Evolutionary conservation across 2,797 vertebrate species (phyloP).

Genomic region (Pelodytes ibericus): DNA sequence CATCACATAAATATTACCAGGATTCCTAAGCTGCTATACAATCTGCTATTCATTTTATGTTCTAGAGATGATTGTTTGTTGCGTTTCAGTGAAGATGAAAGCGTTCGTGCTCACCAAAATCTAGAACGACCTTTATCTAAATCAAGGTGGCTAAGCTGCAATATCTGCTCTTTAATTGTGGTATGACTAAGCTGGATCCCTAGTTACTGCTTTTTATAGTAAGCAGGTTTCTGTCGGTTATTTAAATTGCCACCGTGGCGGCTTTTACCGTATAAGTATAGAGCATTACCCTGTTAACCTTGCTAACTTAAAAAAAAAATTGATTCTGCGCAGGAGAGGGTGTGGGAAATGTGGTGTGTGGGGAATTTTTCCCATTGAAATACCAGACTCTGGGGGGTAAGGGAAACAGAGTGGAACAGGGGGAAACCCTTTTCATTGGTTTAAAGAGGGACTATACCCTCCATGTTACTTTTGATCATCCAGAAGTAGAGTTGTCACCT

Average conservation of each 20-base stretch:
- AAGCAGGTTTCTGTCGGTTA: neutral
- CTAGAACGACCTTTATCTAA: neutral
- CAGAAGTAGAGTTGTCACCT: too few relatives aligned
- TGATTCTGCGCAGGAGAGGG: too few relatives aligned
- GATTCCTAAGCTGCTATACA: neutral
- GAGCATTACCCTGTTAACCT: too few relatives aligned
- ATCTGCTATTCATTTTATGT: neutral
- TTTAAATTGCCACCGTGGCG: neutral
- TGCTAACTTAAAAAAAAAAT: too few relatives aligned
- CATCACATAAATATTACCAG: neutral
- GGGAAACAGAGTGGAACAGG: too few relatives aligned
- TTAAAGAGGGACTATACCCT: too few relatives aligned
- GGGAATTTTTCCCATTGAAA: too few relatives aligned
- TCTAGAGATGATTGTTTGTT: neutral
- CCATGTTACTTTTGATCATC: too few relatives aligned
- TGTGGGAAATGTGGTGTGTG: too few relatives aligned
- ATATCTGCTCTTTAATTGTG: neutral
- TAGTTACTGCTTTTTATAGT: neutral
- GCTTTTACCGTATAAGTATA: neutral
- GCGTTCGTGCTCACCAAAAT: conserved; percentile 5
- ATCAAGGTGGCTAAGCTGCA: conserved; percentile 8
- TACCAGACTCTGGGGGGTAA: too few relatives aligned
- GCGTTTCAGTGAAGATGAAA: neutral
- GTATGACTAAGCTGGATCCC: conserved; percentile 2
- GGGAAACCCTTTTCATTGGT: too few relatives aligned